Conservation (phyloP, 2,113 vertebrate species). For the Ammodytes dubius region DNA sequence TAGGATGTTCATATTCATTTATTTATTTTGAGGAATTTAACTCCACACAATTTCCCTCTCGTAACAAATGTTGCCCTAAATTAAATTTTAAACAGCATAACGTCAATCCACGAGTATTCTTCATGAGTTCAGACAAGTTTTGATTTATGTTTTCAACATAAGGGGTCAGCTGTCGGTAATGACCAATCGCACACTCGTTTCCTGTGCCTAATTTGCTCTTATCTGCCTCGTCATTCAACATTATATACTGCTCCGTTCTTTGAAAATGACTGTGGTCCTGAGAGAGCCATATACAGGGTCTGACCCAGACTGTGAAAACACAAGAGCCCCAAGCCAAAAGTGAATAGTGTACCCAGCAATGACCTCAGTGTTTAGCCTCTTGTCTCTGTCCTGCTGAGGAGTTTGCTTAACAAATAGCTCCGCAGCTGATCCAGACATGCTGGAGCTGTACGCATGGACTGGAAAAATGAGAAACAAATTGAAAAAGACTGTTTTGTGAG, state of each 20-base stretch:
- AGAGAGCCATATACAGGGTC: constrained; percentile 48
- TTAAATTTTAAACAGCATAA: background rate
- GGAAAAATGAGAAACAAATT: constrained; percentile 7
- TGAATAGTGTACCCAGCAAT: constrained; percentile 38
- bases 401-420: constrained; percentile 53
- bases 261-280: background rate
- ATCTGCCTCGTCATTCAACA: constrained; percentile 32
- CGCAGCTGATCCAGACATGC: constrained; percentile 30
- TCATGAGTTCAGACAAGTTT: background rate
- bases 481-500: constrained; percentile 16
- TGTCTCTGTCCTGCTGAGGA: constrained; percentile 30
- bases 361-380: constrained; percentile 61
- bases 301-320: constrained; percentile 59
- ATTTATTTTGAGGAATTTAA: background rate
- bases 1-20: background rate
- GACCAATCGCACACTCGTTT: constrained; percentile 4
- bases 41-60: background rate
- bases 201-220: constrained; percentile 11
- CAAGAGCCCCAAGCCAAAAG: constrained; percentile 18
- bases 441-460: constrained; percentile 22
- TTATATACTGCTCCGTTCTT: constrained; percentile 7
- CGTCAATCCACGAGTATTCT: background rate
- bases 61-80: too few species aligned
- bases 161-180: constrained; percentile 11
- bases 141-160: background rate